Conservation (phyloP, 2,113 vertebrate species). For the Pteropus alecto region DNA sequence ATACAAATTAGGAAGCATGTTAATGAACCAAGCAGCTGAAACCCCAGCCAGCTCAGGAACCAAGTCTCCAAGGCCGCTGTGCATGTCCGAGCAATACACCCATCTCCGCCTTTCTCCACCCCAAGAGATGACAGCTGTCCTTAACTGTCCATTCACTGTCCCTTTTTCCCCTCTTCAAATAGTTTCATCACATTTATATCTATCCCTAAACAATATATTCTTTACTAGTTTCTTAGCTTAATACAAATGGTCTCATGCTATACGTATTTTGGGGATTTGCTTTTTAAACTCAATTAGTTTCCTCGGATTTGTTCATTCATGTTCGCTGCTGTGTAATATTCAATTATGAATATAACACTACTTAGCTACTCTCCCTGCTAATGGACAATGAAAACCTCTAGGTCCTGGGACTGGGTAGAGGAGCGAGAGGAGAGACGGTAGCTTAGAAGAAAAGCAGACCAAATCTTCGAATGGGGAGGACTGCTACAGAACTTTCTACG, state of each 20-base stretch:
- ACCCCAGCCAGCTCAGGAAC: not conserved
- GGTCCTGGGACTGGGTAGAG: not conserved
- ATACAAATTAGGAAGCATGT: not conserved
- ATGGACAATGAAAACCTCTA: not conserved
- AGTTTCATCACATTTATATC: not conserved
- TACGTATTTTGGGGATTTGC: not conserved
- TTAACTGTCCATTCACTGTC: not conserved
- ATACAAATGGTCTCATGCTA: not conserved
- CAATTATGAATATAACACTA: not conserved
- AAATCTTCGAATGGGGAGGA: not conserved
- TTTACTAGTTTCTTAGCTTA: not conserved
- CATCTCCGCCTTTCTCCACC: not conserved
- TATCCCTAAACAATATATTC: not conserved
- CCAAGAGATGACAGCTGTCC: not conserved
- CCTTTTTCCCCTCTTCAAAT: not conserved
- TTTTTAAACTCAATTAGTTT: not conserved
- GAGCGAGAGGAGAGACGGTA: not conserved
- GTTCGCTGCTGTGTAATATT: not conserved
- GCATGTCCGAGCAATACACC: not conserved
- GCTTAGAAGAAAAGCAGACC: not conserved
- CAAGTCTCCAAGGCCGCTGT: not conserved
- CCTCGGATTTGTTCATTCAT: not conserved
- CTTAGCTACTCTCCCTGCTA: not conserved
- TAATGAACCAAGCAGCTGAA: not conserved
- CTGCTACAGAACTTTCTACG: not conserved